These are phyloP conservation scores for Coboldia fuscipes DNA, from an alignment of 1,140 invertebrate genomes.

Conservation along the genomic window DNA sequence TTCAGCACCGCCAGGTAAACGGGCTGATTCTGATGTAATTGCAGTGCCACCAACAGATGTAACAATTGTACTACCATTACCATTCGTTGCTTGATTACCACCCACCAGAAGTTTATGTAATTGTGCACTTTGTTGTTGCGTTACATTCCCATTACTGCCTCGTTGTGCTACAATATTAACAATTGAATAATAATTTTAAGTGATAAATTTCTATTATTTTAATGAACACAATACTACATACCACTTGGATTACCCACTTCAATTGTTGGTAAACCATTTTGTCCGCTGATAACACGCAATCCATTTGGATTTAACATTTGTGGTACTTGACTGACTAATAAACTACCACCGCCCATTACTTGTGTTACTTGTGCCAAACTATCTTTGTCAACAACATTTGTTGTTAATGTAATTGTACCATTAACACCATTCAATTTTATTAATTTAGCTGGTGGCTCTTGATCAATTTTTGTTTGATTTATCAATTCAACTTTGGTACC, in stretches of 20 bases:
- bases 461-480: not conserved
- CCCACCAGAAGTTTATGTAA: constrained; percentile 2
- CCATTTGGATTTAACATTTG: not conserved
- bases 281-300: constrained; percentile 1
- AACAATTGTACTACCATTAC: too few relatives aligned
- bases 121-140: constrained; percentile 2
- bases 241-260: constrained; percentile 2
- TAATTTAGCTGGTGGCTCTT: constrained; percentile 2
- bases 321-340: constrained; percentile 1
- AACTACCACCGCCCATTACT: not conserved
- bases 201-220: not conserved
- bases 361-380: too few relatives aligned
- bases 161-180: too few relatives aligned
- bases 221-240: not conserved
- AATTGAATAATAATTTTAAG: not conserved
- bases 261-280: constrained; percentile 3
- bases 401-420: constrained; percentile 1
- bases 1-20: constrained; percentile 4
- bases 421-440: constrained; percentile 1
- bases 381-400: constrained; percentile 3
- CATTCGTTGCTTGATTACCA: not conserved
- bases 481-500: too few relatives aligned
- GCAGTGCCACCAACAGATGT: not conserved
- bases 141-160: not conserved
- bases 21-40: not conserved